Base-by-base conservation (phyloP, 1,140 invertebrate species). In the Trichonephila clavata region DNA sequence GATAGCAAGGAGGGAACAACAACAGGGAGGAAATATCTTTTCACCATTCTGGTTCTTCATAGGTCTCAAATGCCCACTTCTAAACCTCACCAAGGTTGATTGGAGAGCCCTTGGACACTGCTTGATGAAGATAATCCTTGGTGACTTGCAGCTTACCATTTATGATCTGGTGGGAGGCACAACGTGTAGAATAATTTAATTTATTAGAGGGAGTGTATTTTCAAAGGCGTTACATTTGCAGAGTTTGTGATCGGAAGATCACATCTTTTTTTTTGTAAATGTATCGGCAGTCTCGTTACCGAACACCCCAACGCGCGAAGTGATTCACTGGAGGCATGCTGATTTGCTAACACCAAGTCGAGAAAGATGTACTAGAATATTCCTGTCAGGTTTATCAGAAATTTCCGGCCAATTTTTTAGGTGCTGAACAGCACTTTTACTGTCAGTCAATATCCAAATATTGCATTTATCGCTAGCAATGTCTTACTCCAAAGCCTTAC, bases 211-310 rank as follows among this genome's bases (percentile, higher is more conserved):
- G 27, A 84, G 81, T 57, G 20, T 8, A 84, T 84, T 57, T 50
- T 43, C 81, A 21, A 59, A 84, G 20, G 81, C 13, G 43, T 84
- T 84, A 84, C 14, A 3, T 84, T 20, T 57, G 50, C n/a, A 57
- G 81, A 84, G 43, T n/a, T n/a, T n/a, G n/a, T n/a, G n/a, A n/a
- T n/a, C n/a, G n/a, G n/a, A n/a, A n/a, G n/a, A n/a, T n/a, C 57
- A 57, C 14, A 43, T 2, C 14, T 21, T 84, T 39, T 18, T 27
- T 32, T 32, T 80, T 27, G 81, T 20, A 84, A 84, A n/a, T n/a
- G 39, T 50, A 84, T 84, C 81, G 21, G 81, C 32, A 84, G n/a
- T 84, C 81, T 84, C 81, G 57, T 84, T 84, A 8, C 81, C 81
- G 43, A 21, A n/a, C 32, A 84, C 43, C 32, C 32, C 43, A 84